Evolutionary conservation across 1,140 invertebrate species (phyloP), one percentile per base, ranked within the genome.

Genomic region (Eubasilissa regina): DNA sequence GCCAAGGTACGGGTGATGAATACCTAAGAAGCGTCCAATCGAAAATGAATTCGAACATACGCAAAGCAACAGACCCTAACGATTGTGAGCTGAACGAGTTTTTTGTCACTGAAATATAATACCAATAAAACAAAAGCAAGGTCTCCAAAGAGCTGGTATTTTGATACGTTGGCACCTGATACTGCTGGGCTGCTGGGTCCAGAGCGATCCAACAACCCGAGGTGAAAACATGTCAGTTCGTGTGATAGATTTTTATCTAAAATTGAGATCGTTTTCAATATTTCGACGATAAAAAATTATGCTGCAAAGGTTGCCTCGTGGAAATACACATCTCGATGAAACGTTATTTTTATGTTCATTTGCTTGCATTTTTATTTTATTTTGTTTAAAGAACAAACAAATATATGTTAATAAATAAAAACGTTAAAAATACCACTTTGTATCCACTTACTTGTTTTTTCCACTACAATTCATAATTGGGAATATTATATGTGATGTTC

Each of bases 141-240:
- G 35, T 1, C 3, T 19, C 15, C 21, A 21, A 19, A 12, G 15
- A 21, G 55, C 15, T 58, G 55, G 55, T 58, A 58, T 58, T 35
- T 43, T 25, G 60, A 64, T 64, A 64, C 60, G 60, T 19, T 10
- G 60, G 60, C 60, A 64, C 35, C 60, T 21, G 60, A 64, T 25
- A 64, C 35, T 25, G 19, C 35, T 64, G 60, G 60, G 13, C 35
- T 25, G 19, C 35, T 64, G 60, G 60, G 13, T 64, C 10, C 35
- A 25, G n/a, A 15, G 11, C 9, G 48, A 62, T 19, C 60, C 35
- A 51, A 21, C 60, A 13, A 12, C 12, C 3, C 60, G 60, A 64
- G 60, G 60, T 64, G 60, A 64, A 64, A 64, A 64, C 35, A 64
- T 44, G 60, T 43, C 60, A 64, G 60, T 64, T 64, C 60, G 60